Conservation (phyloP, 2,797 vertebrate species). For the Pteronotus mesoamericanus region DNA sequence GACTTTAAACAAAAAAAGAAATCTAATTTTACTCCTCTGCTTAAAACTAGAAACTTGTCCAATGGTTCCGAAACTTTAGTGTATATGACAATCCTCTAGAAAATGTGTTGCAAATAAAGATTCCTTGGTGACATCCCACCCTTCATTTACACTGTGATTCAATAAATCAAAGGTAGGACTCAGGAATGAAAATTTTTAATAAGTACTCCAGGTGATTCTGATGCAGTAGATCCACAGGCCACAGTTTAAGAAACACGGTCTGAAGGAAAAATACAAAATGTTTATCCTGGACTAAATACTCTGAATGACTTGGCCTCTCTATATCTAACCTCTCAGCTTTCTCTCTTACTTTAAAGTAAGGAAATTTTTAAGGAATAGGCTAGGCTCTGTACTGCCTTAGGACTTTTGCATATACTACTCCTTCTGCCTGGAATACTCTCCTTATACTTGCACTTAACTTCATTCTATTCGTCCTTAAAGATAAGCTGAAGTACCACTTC, state of each 20-base stretch:
- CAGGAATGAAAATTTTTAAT: not conserved
- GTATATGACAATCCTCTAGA: not conserved
- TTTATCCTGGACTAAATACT: not conserved
- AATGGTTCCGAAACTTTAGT: not conserved
- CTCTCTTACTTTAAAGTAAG: not conserved
- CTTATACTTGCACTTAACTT: not conserved
- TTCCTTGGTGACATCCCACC: not conserved
- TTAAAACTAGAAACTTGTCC: not conserved
- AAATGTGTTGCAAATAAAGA: not conserved
- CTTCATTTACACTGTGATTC: not conserved
- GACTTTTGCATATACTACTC: not conserved
- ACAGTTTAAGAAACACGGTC: not conserved
- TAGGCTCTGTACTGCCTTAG: not conserved
- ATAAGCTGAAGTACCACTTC: not conserved
- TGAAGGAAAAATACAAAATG: not conserved
- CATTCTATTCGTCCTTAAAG: not conserved
- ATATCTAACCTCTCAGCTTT: not conserved
- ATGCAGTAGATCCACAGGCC: not conserved
- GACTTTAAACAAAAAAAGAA: not conserved
- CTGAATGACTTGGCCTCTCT: not conserved
- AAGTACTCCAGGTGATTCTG: not conserved
- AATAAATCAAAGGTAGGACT: not conserved
- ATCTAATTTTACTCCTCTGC: not conserved
- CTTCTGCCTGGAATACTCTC: not conserved
- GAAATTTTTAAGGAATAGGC: not conserved